Percentiles rank a stretch among this genome's conserved stretches.
phyloP scores from a whole-genome alignment of 2,888 invertebrate genomes.

The Bruchidius siliquastri region DNA sequence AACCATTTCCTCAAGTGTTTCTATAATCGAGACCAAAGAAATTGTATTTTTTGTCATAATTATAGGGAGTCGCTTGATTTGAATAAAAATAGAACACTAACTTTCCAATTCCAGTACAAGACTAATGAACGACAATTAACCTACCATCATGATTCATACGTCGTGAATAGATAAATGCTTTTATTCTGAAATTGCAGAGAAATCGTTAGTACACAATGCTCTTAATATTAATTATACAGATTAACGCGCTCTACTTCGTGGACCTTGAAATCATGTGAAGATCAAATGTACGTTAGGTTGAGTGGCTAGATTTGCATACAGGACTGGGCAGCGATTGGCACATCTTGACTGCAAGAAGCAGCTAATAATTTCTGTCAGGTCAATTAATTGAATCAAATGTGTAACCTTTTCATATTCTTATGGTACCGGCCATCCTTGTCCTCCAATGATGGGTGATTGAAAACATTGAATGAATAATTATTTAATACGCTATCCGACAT shows the following conservation, averaged over 20 bases:
- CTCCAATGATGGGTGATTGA: no score
- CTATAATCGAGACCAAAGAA: neutral
- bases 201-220: neutral
- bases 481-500: no score
- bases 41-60: neutral
- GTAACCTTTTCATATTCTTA: no score
- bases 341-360: no score
- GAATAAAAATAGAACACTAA: neutral
- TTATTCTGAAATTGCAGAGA: neutral
- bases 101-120: neutral
- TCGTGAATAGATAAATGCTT: neutral
- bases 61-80: neutral
- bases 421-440: no score
- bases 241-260: neutral
- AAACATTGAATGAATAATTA: no score
- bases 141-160: neutral
- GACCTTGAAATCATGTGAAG: neutral
- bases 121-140: neutral
- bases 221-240: neutral
- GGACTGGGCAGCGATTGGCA: no score
- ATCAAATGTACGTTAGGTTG: neutral
- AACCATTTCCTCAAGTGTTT: no score
- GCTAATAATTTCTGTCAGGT: no score
- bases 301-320: no score
- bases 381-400: no score